Conservation (phyloP, 2,113 vertebrate species). For the Archilochus colubris region DNA sequence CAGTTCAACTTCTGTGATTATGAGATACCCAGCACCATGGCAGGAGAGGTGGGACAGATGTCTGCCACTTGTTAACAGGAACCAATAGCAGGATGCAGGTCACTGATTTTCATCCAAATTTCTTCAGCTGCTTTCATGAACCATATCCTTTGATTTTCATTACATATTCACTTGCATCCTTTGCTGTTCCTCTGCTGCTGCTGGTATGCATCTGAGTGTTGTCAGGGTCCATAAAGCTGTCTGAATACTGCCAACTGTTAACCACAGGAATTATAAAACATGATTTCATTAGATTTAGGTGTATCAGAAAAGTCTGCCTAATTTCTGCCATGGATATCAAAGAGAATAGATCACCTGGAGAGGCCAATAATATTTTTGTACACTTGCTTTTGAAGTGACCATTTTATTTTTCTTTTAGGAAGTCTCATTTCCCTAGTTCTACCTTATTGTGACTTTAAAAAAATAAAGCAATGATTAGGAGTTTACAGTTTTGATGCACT, state of each 20-base stretch:
- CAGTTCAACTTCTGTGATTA: not conserved
- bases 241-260: slow-evolving; percentile 4
- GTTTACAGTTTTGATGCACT: not conserved
- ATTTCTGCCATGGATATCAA: not conserved
- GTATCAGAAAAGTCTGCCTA: not conserved
- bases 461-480: not conserved
- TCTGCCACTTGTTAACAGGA: not conserved
- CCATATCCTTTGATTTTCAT: not conserved
- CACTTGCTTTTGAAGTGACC: not conserved
- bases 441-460: not conserved
- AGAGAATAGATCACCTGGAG: not conserved
- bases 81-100: not conserved
- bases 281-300: not conserved
- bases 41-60: not conserved
- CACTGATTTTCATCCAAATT: not conserved
- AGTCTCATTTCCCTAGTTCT: not conserved
- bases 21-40: not conserved
- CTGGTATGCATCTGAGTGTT: not conserved
- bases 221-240: slow-evolving; percentile 33
- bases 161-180: not conserved
- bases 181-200: not conserved
- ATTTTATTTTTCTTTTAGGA: not conserved
- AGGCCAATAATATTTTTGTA: not conserved
- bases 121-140: not conserved
- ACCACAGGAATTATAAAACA: not conserved